Conservation (phyloP, 2,888 invertebrate genomes). For the Xanthorhoe designata region DNA sequence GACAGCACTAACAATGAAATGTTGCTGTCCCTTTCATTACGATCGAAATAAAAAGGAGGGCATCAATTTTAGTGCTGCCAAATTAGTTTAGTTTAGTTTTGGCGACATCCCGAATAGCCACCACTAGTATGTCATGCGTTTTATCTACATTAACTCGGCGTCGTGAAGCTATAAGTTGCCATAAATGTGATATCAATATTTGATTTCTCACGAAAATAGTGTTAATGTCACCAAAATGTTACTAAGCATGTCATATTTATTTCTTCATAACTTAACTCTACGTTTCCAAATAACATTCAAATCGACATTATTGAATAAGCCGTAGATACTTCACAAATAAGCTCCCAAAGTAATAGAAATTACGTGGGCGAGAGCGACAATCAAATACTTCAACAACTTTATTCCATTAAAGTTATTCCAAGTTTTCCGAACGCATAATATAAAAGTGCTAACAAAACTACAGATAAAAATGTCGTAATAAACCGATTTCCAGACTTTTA, state of each 20-base stretch:
- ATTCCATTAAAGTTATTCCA: slow-evolving; percentile 39
- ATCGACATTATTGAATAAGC: background rate
- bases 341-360: slow-evolving; percentile 18
- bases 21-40: too few species aligned
- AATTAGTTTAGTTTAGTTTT: too few species aligned
- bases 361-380: slow-evolving; percentile 40
- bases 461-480: slow-evolving; percentile 44
- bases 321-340: background rate
- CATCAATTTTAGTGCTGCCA: too few species aligned
- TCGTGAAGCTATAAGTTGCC: too few species aligned
- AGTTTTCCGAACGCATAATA: slow-evolving; percentile 37
- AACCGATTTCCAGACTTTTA: slow-evolving; percentile 40
- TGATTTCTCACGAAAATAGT: background rate
- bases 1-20: too few species aligned
- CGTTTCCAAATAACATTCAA: background rate
- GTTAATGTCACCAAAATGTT: too few species aligned
- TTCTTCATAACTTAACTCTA: too few species aligned
- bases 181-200: background rate
- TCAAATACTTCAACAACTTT: slow-evolving; percentile 43
- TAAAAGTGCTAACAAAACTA: slow-evolving; percentile 45
- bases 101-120: too few species aligned
- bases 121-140: too few species aligned
- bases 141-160: too few species aligned
- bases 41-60: too few species aligned
- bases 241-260: too few species aligned